Evolutionary conservation across 2,888 invertebrate genomes (phyloP).

Genomic region (Mythimna albipuncta): DNA sequence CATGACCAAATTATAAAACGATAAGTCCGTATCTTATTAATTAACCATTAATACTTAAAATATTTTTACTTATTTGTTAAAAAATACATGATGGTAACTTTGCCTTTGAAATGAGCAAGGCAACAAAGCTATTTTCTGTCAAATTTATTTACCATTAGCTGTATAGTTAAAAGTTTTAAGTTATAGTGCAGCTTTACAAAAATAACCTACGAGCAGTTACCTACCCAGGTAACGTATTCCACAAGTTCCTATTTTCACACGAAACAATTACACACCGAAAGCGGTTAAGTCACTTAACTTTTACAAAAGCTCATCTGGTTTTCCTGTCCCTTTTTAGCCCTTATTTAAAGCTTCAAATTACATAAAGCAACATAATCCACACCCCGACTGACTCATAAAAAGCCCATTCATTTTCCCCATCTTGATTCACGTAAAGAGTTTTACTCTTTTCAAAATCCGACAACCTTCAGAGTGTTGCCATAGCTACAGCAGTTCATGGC

Average conservation of each 20-base stretch:
- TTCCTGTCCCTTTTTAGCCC: not conserved
- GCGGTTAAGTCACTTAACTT: not conserved
- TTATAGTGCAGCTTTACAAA: conserved; percentile 2
- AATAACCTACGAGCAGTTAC: conserved; percentile 22
- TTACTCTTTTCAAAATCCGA: not conserved
- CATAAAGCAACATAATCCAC: conserved; percentile 6
- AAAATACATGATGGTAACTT: not conserved
- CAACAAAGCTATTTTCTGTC: not conserved
- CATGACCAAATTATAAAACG: too few species aligned
- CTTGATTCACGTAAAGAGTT: not conserved
- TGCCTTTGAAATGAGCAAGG: not conserved
- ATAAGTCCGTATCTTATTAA: too few species aligned
- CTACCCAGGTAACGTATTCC: conserved; percentile 15
- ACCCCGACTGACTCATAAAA: not conserved
- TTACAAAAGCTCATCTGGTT: not conserved
- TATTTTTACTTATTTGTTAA: not conserved
- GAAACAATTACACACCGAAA: not conserved
- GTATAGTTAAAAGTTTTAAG: conserved; percentile 3
- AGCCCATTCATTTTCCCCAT: conserved; percentile 12
- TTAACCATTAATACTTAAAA: not conserved
- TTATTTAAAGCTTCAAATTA: conserved; percentile 11
- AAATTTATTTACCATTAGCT: not conserved
- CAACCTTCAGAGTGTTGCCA: conserved; percentile 30
- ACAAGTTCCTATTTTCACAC: conserved; percentile 4
- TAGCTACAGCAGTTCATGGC: conserved; percentile 30